Conservation (phyloP, 2,888 invertebrate species). For the Brachyopa scutellaris region DNA sequence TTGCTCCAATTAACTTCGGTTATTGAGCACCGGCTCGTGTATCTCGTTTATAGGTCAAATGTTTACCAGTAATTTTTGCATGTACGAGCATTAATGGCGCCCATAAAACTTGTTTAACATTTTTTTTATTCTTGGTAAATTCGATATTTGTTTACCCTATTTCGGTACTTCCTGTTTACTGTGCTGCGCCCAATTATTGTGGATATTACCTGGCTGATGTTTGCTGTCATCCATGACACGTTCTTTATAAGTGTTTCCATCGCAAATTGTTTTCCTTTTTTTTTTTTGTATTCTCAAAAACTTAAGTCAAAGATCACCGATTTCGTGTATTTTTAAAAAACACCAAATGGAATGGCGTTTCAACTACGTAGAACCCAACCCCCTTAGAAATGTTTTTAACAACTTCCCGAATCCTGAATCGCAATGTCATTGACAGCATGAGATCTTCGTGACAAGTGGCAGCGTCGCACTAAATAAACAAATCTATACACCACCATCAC, state of each 20-base stretch:
- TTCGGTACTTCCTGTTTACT: slow-evolving; percentile 44
- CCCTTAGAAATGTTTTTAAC: not conserved
- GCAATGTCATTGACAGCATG: slow-evolving; percentile 70
- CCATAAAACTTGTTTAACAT: not conserved
- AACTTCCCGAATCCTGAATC: slow-evolving; percentile 13
- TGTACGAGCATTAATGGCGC: too few relatives aligned
- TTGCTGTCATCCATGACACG: slow-evolving; percentile 18
- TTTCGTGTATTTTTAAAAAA: not conserved
- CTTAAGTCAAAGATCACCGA: not conserved
- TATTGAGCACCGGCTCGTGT: too few relatives aligned
- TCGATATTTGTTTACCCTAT: slow-evolving; percentile 37
- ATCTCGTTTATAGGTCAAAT: not conserved
- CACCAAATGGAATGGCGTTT: slow-evolving; percentile 10
- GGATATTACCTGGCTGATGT: not conserved
- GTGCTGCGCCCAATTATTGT: slow-evolving; percentile 2
- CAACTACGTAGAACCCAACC: slow-evolving; percentile 49
- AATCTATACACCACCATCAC: not conserved
- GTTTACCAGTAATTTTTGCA: too few relatives aligned
- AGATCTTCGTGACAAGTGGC: slow-evolving; percentile 65
- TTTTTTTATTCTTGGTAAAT: slow-evolving; percentile 1
- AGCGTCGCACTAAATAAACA: slow-evolving; percentile 50
- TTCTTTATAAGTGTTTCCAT: not conserved
- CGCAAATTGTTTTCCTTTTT: not conserved
- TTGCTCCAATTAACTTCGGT: too few relatives aligned
- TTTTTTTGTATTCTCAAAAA: not conserved